Percentiles rank a stretch among this genome's conserved stretches.
Evolutionary conservation across 2,113 vertebrate species (phyloP).

Genomic region (Hippocampus barbouri): DNA sequence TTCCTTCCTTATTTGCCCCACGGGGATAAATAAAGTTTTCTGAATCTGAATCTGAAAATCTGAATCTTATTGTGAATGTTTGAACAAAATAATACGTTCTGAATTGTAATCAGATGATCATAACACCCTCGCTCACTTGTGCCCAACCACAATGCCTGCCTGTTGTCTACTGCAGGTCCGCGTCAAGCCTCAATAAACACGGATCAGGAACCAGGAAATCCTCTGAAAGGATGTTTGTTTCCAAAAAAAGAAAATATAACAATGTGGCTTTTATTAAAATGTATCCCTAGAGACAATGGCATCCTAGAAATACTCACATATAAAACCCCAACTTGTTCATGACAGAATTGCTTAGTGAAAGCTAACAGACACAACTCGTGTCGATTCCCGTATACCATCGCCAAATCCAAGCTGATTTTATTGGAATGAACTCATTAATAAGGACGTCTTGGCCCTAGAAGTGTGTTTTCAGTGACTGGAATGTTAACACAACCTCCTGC

Average conservation of each 20-base stretch:
- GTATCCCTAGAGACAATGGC: not conserved
- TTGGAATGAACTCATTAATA: not conserved
- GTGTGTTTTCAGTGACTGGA: constrained; percentile 2
- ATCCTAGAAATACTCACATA: not conserved
- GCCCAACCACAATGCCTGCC: not conserved
- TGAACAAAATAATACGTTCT: not conserved
- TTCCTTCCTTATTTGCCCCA: too few species aligned
- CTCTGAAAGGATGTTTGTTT: constrained; percentile 3
- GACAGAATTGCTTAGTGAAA: not conserved
- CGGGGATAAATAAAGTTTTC: too few species aligned
- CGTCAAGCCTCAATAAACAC: constrained; percentile 25
- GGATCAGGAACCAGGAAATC: constrained; percentile 30
- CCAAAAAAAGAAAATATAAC: not conserved
- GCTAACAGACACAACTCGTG: not conserved
- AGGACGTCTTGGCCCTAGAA: not conserved
- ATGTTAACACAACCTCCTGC: not conserved
- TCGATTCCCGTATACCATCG: not conserved
- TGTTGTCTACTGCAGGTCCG: constrained; percentile 3
- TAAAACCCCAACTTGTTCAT: not conserved
- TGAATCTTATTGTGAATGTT: not conserved
- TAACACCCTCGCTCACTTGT: not conserved
- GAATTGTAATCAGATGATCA: not conserved
- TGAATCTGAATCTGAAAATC: too few species aligned
- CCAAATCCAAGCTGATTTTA: not conserved
- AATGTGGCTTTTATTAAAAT: not conserved